Evolutionary conservation across 2,797 vertebrate species (phyloP).

Genomic region (Myotis myotis): DNA sequence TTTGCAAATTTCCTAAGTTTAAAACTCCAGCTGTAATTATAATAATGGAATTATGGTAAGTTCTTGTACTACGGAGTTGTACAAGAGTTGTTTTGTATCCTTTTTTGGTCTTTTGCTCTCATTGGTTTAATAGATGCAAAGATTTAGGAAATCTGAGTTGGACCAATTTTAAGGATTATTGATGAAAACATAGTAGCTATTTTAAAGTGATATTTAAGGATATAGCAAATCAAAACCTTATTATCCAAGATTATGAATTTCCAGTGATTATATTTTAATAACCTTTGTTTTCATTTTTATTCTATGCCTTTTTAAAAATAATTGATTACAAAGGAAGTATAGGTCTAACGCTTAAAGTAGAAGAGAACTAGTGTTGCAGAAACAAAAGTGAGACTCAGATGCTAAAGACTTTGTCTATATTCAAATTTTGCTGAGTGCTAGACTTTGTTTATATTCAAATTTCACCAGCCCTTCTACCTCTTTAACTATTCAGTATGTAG

Average conservation of each 20-base stretch:
- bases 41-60: not conserved
- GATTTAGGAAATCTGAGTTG: slow-evolving; percentile 20
- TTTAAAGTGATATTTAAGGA: slow-evolving; percentile 53
- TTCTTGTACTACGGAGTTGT: not conserved
- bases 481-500: not conserved
- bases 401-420: not conserved
- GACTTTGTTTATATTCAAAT: not conserved
- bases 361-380: not conserved
- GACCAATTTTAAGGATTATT: slow-evolving; percentile 29
- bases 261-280: slow-evolving; percentile 25
- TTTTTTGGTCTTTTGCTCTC: slow-evolving; percentile 25
- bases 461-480: not conserved
- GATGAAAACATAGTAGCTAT: slow-evolving; percentile 25
- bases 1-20: not conserved
- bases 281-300: slow-evolving; percentile 31
- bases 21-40: not conserved
- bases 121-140: not conserved
- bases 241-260: not conserved
- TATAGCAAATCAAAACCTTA: slow-evolving; percentile 16
- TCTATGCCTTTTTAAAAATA: slow-evolving; percentile 36
- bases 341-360: not conserved
- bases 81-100: not conserved
- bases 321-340: slow-evolving; percentile 3
- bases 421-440: slow-evolving; percentile 12
- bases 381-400: not conserved